Conservation (phyloP, 2,113 vertebrate species). For the Naja naja region DNA sequence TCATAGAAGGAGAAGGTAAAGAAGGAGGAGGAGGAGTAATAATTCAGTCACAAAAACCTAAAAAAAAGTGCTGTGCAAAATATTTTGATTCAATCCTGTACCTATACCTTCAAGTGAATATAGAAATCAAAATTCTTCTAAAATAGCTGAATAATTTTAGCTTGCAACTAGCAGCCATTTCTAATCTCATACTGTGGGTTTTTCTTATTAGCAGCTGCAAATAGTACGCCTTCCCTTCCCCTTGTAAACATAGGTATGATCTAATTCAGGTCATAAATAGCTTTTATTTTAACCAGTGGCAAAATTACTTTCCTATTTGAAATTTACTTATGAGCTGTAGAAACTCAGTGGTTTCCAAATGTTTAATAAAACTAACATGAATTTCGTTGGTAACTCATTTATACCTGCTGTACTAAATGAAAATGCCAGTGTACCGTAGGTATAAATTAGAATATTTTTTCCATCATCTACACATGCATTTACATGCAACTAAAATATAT, state of each 20-base stretch:
- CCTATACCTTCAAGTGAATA: conserved; percentile 56
- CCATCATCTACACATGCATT: conserved; percentile 83
- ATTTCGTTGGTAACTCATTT: conserved; percentile 65
- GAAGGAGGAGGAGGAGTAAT: not conserved
- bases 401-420: conserved; percentile 65
- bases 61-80: conserved; percentile 58
- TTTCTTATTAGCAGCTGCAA: conserved; percentile 73
- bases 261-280: conserved; percentile 70
- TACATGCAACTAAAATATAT: conserved; percentile 81
- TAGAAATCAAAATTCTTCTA: conserved; percentile 66
- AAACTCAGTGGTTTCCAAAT: conserved; percentile 59
- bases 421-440: conserved; percentile 58
- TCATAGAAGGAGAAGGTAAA: conserved; percentile 48
- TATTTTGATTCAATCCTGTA: conserved; percentile 59
- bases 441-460: conserved; percentile 72
- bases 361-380: conserved; percentile 60
- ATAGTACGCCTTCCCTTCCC: conserved; percentile 41
- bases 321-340: conserved; percentile 59
- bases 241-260: conserved; percentile 73
- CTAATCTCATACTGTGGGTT: conserved; percentile 58
- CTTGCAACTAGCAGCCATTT: conserved; percentile 69
- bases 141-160: conserved; percentile 59
- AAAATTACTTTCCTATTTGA: conserved; percentile 71
- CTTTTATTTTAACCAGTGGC: conserved; percentile 63
- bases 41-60: conserved; percentile 55